Conservation (phyloP, 1,140 invertebrate genomes). For the Tetragonula clypearis region DNA sequence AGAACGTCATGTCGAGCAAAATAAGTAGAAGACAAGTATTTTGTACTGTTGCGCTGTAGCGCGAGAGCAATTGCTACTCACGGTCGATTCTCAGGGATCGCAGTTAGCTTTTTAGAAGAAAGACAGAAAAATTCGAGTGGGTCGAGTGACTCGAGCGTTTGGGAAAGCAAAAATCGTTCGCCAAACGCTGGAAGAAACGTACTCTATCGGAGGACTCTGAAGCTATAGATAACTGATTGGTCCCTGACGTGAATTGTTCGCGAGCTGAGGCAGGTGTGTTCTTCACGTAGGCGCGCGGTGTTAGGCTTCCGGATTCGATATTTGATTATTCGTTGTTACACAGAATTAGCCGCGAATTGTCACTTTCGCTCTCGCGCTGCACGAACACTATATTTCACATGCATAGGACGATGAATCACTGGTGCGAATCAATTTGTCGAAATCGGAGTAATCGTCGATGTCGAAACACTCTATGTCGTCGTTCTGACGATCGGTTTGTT, state of each 20-base stretch:
- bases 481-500: not conserved
- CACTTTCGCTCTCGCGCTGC: slow-evolving; percentile 71
- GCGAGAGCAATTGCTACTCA: slow-evolving; percentile 44
- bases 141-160: too few relatives aligned
- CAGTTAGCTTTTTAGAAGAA: slow-evolving; percentile 1
- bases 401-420: not conserved
- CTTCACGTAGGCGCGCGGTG: slow-evolving; percentile 19
- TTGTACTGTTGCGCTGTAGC: slow-evolving; percentile 50
- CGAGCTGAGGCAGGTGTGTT: slow-evolving; percentile 35
- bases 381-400: slow-evolving; percentile 26
- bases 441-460: slow-evolving; percentile 68
- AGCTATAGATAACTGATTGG: not conserved
- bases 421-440: slow-evolving; percentile 31
- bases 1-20: slow-evolving; percentile 44
- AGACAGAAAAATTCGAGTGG: not conserved
- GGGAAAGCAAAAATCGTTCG: not conserved
- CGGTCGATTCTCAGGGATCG: slow-evolving; percentile 22
- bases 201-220: not conserved
- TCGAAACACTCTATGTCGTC: not conserved
- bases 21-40: slow-evolving; percentile 43
- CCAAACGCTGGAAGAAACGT: not conserved
- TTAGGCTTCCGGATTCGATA: slow-evolving; percentile 40
- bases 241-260: slow-evolving; percentile 31
- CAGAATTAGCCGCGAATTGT: not conserved
- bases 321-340: slow-evolving; percentile 24